phyloP scores from a whole-genome alignment of 2,888 invertebrate species.

The Synergus laeviventris region DNA sequence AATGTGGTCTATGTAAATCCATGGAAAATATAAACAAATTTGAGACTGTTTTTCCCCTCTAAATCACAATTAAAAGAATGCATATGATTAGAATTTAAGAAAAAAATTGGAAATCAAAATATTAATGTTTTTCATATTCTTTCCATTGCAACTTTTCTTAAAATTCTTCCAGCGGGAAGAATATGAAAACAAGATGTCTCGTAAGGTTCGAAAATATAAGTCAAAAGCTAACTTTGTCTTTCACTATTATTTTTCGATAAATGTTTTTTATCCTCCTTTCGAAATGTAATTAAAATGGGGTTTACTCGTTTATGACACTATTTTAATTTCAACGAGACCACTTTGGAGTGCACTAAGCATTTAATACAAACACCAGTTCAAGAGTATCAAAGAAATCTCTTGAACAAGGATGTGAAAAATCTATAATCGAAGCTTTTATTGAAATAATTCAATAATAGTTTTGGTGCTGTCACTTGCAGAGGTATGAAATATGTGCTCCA shows the following conservation, averaged over 20 bases:
- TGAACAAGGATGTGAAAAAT: slow-evolving; percentile 60
- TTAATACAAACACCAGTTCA: slow-evolving; percentile 59
- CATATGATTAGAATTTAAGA: background rate
- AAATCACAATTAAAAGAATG: background rate
- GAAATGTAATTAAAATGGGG: slow-evolving; percentile 40
- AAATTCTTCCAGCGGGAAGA: background rate
- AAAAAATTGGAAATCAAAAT: background rate
- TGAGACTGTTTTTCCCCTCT: slow-evolving; percentile 17
- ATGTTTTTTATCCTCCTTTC: slow-evolving; percentile 1
- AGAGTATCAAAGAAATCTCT: slow-evolving; percentile 62
- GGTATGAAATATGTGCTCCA: slow-evolving; percentile 70
- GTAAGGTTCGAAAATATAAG: slow-evolving; percentile 3
- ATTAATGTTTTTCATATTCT: slow-evolving; percentile 10
- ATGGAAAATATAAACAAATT: background rate
- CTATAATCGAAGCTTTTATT: slow-evolving; percentile 74
- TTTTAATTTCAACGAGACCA: slow-evolving; percentile 67
- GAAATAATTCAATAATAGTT: slow-evolving; percentile 72
- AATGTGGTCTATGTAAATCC: background rate
- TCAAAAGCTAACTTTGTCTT: slow-evolving; percentile 35
- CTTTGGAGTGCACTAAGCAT: slow-evolving; percentile 70
- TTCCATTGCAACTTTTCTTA: background rate
- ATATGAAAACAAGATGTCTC: background rate
- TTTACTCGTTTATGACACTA: slow-evolving; percentile 49
- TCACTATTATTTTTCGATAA: background rate
- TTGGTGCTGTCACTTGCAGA: slow-evolving; percentile 68